These are phyloP conservation scores for Labeo rohita DNA, from an alignment of 2,113 vertebrate species.

Conservation along the genomic window DNA sequence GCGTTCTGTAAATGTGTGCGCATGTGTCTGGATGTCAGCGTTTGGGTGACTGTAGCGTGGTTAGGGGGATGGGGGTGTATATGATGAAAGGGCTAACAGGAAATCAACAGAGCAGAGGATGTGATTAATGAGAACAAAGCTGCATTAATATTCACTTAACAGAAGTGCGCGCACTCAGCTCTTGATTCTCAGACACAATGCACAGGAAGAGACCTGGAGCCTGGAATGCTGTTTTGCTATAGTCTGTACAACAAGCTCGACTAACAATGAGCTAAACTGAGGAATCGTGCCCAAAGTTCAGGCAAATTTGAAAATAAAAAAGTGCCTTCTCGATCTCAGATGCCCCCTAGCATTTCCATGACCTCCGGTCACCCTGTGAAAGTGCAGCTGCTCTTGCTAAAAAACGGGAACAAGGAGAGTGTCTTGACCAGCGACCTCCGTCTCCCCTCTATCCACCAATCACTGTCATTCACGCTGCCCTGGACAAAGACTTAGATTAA, in stretches of 20 bases:
- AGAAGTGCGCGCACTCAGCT: slow-evolving; percentile 11
- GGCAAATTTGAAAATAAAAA: background rate
- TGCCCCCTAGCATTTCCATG: background rate
- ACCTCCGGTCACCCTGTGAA: slow-evolving; percentile 43
- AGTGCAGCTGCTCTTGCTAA: slow-evolving; percentile 61
- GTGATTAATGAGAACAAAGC: slow-evolving; percentile 69
- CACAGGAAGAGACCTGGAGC: slow-evolving; percentile 21
- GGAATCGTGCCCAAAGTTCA: slow-evolving; percentile 7
- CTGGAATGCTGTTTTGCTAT: slow-evolving; percentile 44
- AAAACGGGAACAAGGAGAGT: slow-evolving; percentile 61
- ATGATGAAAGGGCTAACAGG: slow-evolving; percentile 52
- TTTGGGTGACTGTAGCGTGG: slow-evolving; percentile 44
- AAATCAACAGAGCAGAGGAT: slow-evolving; percentile 60
- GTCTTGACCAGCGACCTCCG: slow-evolving; percentile 68
- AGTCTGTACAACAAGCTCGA: background rate
- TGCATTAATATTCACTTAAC: slow-evolving; percentile 64
- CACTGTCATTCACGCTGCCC: slow-evolving; percentile 59
- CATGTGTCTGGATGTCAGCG: slow-evolving; percentile 23
- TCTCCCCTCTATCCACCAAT: slow-evolving; percentile 55
- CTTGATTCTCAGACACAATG: slow-evolving; percentile 18
- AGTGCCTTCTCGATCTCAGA: slow-evolving; percentile 25
- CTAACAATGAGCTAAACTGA: slow-evolving; percentile 34
- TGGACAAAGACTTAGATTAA: slow-evolving; percentile 65
- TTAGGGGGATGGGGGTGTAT: slow-evolving; percentile 39
- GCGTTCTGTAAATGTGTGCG: slow-evolving; percentile 31